phyloP scores from a whole-genome alignment of 2,888 invertebrate species.

The Mongoloraphidia duomilia region DNA sequence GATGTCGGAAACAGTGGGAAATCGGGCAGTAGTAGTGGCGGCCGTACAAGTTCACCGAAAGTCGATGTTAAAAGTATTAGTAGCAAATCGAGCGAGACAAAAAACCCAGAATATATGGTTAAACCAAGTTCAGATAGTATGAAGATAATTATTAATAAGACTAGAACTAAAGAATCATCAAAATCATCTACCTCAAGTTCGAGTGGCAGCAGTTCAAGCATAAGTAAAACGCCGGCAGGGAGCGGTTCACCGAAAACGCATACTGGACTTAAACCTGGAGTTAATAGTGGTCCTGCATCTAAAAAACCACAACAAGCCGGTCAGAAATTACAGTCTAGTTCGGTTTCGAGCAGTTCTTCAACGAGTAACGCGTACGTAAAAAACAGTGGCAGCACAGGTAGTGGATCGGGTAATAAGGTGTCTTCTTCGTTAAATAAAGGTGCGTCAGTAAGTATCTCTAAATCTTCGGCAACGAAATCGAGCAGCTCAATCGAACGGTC shows the following conservation, averaged over 20 bases:
- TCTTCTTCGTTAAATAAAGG: conserved; percentile 9
- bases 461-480: conserved; percentile 29
- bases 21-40: conserved; percentile 26
- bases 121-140: conserved; percentile 80
- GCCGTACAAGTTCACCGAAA: conserved; percentile 12
- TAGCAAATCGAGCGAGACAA: conserved; percentile 32
- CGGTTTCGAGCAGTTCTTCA: conserved; percentile 16
- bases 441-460: conserved; percentile 36
- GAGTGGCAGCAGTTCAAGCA: conserved; percentile 8
- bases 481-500: conserved; percentile 48
- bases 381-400: neutral
- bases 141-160: conserved; percentile 85
- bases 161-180: conserved; percentile 57
- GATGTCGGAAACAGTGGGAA: conserved; percentile 34
- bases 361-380: neutral
- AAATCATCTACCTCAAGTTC: conserved; percentile 20
- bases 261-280: conserved; percentile 69
- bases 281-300: conserved; percentile 74
- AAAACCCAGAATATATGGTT: conserved; percentile 77
- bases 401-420: conserved; percentile 2
- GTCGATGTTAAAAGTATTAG: conserved; percentile 20
- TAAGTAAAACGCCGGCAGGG: conserved; percentile 29
- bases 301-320: conserved; percentile 54
- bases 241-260: conserved; percentile 65
- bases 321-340: conserved; percentile 27